Evolutionary conservation across 92 coral and sea anemone genomes (phyloP).

Genomic region (Ricordea florida): DNA sequence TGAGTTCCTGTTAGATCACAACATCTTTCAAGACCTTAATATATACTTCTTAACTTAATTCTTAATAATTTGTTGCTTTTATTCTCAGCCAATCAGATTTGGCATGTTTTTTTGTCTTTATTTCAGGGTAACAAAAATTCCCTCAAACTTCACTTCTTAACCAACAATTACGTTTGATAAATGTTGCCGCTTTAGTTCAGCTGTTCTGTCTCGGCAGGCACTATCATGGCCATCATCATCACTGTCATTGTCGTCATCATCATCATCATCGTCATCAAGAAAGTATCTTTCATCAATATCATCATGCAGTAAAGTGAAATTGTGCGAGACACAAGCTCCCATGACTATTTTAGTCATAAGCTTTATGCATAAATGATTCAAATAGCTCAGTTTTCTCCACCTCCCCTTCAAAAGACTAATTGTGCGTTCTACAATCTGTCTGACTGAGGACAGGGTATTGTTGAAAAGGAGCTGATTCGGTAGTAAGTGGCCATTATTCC

Average conservation of each 20-base stretch:
- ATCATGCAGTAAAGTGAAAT: constrained; percentile 5
- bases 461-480: constrained; percentile 36
- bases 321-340: constrained; percentile 36
- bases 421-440: constrained; percentile 51
- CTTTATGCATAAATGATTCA: constrained; percentile 12
- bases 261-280: constrained; percentile 10
- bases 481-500: constrained; percentile 51
- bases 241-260: constrained; percentile 19
- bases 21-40: too few relatives aligned
- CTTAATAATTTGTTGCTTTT: too few relatives aligned
- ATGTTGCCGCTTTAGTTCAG: constrained; percentile 15
- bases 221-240: background rate
- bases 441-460: constrained; percentile 27
- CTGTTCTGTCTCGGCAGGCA: background rate
- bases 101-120: too few relatives aligned
- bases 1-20: too few relatives aligned
- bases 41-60: too few relatives aligned
- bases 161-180: background rate
- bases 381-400: background rate
- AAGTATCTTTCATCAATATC: constrained; percentile 27
- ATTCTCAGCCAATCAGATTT: too few relatives aligned
- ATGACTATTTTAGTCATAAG: constrained; percentile 13
- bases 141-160: too few relatives aligned
- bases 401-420: constrained; percentile 43
- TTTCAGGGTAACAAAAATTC: too few relatives aligned